Base-by-base conservation (phyloP, 1,140 invertebrate genomes). In the Trichomalopsis sarcophagae region DNA sequence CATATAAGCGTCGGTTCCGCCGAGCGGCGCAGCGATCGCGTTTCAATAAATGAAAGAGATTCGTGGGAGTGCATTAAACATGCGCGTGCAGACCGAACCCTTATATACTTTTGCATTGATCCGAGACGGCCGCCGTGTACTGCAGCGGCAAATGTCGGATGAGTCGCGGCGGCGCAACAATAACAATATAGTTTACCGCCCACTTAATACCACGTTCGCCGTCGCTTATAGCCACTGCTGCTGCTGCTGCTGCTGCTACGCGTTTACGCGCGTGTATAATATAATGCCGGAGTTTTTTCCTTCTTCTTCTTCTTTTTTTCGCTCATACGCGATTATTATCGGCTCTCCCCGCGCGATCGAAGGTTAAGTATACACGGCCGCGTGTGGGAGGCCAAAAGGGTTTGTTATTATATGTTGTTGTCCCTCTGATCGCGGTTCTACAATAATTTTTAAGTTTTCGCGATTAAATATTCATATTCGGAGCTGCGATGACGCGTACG, bases 11-110 rank as follows among this genome's bases (percentile, higher is more conserved):
- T 27, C 27, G 27, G 27, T 27, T 44, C 33, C 36, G 11, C 30
- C 30, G 66, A 13, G n/a, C n/a, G 55, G 2, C 62, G 27, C 2
- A 23, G 5, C 47, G 36, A 5, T 27, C 62, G 66, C 36, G n/a
- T 81, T 81, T 81, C 66, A 81, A 81, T 81, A 81, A 81, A 81
- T 71, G 30, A 62, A 62, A 47, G 69, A 68, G 40, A 81, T 81
- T 81, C 78, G 78, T 44, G 62, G 62, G 78, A 47, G 50, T 36
- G 13, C 80, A 13, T 13, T 30, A 44, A 17, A 13, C 30, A 62
- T n/a, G 17, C 17, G 55, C 11, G 33, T 6, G 33, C 33, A 27
- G 27, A 27, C 1, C 27, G 55, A 62, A 21, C 55, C 55, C 55
- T 62, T 62, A 62, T 62, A 62, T n/a, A 62, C 80, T 40, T 73